phyloP scores from a whole-genome alignment of 1,140 invertebrate genomes.

The Homalodisca vitripennis region DNA sequence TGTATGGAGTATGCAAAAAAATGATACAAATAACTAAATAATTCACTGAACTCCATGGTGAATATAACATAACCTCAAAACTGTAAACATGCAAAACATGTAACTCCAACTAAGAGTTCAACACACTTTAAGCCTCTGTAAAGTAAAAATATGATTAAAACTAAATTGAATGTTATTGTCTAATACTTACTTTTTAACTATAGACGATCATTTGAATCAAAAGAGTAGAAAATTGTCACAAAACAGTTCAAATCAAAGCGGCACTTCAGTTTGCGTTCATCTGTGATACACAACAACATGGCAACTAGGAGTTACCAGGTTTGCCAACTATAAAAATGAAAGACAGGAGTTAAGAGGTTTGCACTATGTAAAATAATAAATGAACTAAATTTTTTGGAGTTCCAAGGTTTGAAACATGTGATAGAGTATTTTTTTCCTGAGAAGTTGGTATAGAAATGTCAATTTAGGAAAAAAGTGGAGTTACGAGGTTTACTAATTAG shows the following conservation, averaged over 20 bases:
- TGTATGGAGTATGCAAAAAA: too few species aligned
- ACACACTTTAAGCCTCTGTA: neutral
- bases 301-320: slow-evolving; percentile 22
- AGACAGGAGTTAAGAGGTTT: neutral
- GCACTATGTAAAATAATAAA: neutral
- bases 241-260: neutral
- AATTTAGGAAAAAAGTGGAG: too few species aligned
- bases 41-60: slow-evolving; percentile 7
- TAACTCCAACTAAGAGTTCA: slow-evolving; percentile 14
- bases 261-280: slow-evolving; percentile 11
- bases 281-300: neutral
- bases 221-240: neutral
- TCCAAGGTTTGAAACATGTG: slow-evolving; percentile 1
- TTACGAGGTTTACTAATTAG: slow-evolving; percentile 26
- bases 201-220: neutral
- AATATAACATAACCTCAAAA: slow-evolving; percentile 10
- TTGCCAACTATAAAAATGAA: slow-evolving; percentile 15
- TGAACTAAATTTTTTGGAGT: slow-evolving; percentile 5
- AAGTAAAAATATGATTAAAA: neutral
- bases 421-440: neutral
- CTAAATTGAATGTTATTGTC: neutral
- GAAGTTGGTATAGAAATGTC: neutral
- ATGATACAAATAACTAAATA: neutral
- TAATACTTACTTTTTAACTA: slow-evolving; percentile 20
- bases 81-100: slow-evolving; percentile 8